A percentile compares a stretch with the other conserved stretches of the same genome.
Conservation (phyloP, 2,113 vertebrate species). For the Chloroceryle aenea region DNA sequence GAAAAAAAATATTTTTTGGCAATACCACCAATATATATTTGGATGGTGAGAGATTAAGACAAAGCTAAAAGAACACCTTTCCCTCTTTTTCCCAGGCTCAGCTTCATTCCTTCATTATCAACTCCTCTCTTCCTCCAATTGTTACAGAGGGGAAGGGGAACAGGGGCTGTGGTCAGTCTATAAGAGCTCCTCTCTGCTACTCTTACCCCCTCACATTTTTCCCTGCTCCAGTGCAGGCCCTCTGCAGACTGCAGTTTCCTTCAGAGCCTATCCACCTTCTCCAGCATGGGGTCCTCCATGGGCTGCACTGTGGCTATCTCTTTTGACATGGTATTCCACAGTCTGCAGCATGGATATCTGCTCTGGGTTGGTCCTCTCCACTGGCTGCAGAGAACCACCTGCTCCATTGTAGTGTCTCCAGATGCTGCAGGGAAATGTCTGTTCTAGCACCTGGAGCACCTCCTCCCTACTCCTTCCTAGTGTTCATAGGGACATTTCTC, state of each 20-base stretch:
- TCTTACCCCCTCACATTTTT: too few relatives aligned
- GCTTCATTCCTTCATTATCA: not conserved
- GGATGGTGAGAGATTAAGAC: not conserved
- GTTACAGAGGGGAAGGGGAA: not conserved
- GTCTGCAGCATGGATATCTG: not conserved
- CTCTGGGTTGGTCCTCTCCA: not conserved
- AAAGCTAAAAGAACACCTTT: not conserved
- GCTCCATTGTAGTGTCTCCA: rapidly evolving
- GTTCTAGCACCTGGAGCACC: not conserved
- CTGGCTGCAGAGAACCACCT: not conserved
- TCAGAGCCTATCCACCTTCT: too few relatives aligned
- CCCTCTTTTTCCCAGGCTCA: not conserved
- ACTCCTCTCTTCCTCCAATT: not conserved
- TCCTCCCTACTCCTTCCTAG: not conserved
- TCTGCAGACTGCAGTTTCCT: too few relatives aligned
- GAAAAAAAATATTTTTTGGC: not conserved
- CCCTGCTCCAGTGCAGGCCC: too few relatives aligned
- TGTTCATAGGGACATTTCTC: not conserved
- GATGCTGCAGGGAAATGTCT: not conserved
- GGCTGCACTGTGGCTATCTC: too few relatives aligned
- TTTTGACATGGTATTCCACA: not conserved
- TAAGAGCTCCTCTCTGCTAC: too few relatives aligned
- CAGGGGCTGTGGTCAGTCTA: too few relatives aligned
- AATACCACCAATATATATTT: not conserved
- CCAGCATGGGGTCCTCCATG: too few relatives aligned